phyloP scores from a whole-genome alignment of 1,140 invertebrate genomes.

The Drosophila azteca region DNA sequence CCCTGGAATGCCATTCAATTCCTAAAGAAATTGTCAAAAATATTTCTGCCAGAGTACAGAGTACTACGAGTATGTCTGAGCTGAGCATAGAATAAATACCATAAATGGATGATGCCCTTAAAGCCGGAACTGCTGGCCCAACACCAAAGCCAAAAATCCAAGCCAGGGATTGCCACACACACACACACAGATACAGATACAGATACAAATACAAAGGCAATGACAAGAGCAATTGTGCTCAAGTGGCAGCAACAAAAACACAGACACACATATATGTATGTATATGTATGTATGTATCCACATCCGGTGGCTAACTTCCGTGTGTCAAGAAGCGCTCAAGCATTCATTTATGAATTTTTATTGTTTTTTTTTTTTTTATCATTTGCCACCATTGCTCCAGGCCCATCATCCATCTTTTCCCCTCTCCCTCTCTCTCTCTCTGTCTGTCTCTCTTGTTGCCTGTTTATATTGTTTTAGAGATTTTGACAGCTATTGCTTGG shows the following conservation, averaged over 20 bases:
- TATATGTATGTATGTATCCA: slow-evolving; percentile 22
- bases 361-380: slow-evolving; percentile 59
- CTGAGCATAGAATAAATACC: slow-evolving; percentile 42
- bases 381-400: slow-evolving; percentile 44
- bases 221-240: slow-evolving; percentile 34
- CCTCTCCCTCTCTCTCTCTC: background rate
- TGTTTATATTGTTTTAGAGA: slow-evolving; percentile 53
- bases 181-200: slow-evolving; percentile 3
- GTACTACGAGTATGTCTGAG: slow-evolving; percentile 3
- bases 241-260: slow-evolving; percentile 19
- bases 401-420: slow-evolving; percentile 11
- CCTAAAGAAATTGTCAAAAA: slow-evolving; percentile 44
- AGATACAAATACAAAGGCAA: background rate
- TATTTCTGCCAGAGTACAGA: slow-evolving; percentile 25
- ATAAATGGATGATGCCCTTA: slow-evolving; percentile 26
- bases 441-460: slow-evolving; percentile 18
- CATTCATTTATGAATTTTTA: slow-evolving; percentile 80
- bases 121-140: slow-evolving; percentile 48
- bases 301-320: slow-evolving; percentile 71
- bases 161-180: slow-evolving; percentile 30
- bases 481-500: slow-evolving; percentile 52
- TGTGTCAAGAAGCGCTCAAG: slow-evolving; percentile 74
- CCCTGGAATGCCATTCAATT: slow-evolving; percentile 33
- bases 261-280: slow-evolving; percentile 19
- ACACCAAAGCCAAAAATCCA: slow-evolving; percentile 19